phyloP scores from a whole-genome alignment of 2,797 vertebrate genomes.

The Menidia menidia region DNA sequence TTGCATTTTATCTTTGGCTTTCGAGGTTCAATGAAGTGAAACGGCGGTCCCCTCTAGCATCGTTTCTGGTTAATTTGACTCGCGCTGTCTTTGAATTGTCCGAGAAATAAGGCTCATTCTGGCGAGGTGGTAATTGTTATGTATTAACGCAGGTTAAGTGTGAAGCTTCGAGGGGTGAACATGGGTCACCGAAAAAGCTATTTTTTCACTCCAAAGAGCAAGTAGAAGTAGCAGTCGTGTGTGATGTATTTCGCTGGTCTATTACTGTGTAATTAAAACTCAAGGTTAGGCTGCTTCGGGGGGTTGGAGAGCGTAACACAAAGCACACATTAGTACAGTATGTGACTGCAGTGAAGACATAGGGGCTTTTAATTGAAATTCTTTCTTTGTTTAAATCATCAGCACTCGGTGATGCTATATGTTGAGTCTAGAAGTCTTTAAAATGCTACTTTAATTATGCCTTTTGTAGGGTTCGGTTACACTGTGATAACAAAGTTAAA shows the following conservation, averaged over 20 bases:
- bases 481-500: background rate
- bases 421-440: background rate
- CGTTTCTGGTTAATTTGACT: background rate
- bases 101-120: background rate
- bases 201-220: background rate
- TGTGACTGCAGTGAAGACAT: background rate
- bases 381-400: background rate
- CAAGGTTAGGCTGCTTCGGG: background rate
- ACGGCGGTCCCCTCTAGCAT: background rate
- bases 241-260: background rate
- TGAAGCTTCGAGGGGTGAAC: background rate
- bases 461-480: background rate
- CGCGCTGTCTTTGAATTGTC: background rate
- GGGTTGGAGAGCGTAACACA: background rate
- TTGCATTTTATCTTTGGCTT: background rate
- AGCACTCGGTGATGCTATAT: no score
- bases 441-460: background rate
- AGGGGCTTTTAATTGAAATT: conserved; percentile 6
- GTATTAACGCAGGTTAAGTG: conserved; percentile 1
- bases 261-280: conserved; percentile 1
- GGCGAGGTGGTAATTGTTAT: background rate
- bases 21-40: background rate
- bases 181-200: background rate
- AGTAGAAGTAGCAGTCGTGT: background rate
- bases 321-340: background rate